Evolutionary conservation across 2,888 invertebrate genomes (phyloP), one percentile per base, ranked within the genome.

Genomic region (Xanthorhoe designata): DNA sequence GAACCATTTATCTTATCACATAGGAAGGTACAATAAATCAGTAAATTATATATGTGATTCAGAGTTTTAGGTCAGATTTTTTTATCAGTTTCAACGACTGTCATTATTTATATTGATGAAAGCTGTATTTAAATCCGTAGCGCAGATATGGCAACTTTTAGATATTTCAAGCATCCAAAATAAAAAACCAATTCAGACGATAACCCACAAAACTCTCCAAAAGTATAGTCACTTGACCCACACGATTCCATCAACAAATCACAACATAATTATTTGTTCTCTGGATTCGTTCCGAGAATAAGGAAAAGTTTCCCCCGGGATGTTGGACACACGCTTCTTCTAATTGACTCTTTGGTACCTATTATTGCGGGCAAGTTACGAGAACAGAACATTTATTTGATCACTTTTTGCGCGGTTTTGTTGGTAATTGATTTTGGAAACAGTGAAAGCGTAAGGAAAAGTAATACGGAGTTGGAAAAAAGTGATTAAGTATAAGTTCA

Each of bases 341-440:
- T 78, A 68, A 68, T 75, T 79, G 74, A 77, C 75, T 75, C 69
- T 76, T 71, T 72, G 65, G 67, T 72, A 69, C 68, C 69, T 68
- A 51, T 72, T 66, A 66, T 55, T 52, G n/a, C 13, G 51, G 17
- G 17, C 35, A 32, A 45, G 24, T 56, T 51, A 51, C 18, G 38
- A 49, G 29, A 51, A 57, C 56, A n/a, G 45, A 45, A 56, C 49
- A 51, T 17, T 54, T 32, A n/a, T 53, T 32, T 7, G n/a, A 19
- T 38, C 53, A 45, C n/a, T 35, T 35, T n/a, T 57, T 18, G 17
- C 47, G 15, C 17, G 47, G 47, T 47, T 42, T 42, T 42, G 38
- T 13, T 32, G 38, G 8, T 56, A 49, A 47, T 56, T 57, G 51
- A 15, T 59, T 42, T 59, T 29, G 51, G 19, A 19, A 51, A 50